These are phyloP conservation scores for Halichoeres trimaculatus DNA, from an alignment of 2,113 vertebrate species.

Conservation along the genomic window DNA sequence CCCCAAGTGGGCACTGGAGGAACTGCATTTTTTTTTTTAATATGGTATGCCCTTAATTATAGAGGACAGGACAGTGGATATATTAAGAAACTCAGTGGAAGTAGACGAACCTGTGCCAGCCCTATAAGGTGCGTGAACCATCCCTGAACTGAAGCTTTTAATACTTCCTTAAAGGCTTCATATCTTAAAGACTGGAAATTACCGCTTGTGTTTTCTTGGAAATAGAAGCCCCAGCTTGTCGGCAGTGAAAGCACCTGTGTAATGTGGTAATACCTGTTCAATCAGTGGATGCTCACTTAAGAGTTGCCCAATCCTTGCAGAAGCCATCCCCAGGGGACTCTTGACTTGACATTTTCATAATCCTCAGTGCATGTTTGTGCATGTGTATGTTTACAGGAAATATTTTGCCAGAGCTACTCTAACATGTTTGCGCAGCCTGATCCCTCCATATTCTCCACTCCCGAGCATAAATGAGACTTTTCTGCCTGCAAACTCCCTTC, in stretches of 20 bases:
- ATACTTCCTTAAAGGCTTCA: background rate
- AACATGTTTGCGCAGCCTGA: background rate
- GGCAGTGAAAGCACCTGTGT: background rate
- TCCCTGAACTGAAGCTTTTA: background rate
- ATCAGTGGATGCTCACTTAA: background rate
- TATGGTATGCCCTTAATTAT: too few relatives aligned
- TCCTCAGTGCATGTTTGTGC: conserved; percentile 14
- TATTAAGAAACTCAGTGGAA: too few relatives aligned
- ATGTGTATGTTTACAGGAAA: background rate
- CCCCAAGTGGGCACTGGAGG: too few relatives aligned
- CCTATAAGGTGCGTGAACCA: too few relatives aligned
- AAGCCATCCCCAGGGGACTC: background rate
- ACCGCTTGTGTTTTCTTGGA: background rate
- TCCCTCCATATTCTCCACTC: background rate
- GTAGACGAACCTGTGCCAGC: too few relatives aligned
- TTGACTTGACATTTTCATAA: background rate
- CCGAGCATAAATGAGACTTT: background rate
- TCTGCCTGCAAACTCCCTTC: background rate
- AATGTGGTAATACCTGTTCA: conserved; percentile 36
- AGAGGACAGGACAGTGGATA: too few relatives aligned
- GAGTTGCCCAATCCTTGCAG: conserved; percentile 1
- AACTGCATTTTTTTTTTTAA: too few relatives aligned
- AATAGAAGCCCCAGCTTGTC: background rate
- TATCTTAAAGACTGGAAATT: too few relatives aligned
- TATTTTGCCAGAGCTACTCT: background rate